Evolutionary conservation across 1,140 invertebrate species (phyloP).

Genomic region (Caerostris darwini): DNA sequence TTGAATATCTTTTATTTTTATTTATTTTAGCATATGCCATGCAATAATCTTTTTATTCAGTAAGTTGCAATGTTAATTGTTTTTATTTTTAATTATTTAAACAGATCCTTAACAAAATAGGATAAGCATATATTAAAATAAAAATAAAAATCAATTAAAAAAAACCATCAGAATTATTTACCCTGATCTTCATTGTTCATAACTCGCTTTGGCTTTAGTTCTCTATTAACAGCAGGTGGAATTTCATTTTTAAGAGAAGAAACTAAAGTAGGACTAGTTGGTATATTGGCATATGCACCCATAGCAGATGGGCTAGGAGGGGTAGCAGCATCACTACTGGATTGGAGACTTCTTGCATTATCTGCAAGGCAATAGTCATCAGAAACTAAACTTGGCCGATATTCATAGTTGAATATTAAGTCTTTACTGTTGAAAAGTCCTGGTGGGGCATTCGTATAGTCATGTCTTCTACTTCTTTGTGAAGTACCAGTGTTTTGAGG

Average conservation of each 20-base stretch:
- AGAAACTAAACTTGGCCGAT: constrained; percentile 70
- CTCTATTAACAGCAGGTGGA: constrained; percentile 89
- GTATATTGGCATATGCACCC: constrained; percentile 78
- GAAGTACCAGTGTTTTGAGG: constrained; percentile 34
- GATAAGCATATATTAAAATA: too few relatives aligned
- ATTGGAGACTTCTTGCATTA: constrained; percentile 57
- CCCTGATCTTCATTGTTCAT: constrained; percentile 62
- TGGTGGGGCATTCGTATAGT: constrained; percentile 88
- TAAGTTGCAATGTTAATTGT: too few relatives aligned
- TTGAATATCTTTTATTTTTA: too few relatives aligned
- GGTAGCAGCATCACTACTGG: constrained; percentile 75
- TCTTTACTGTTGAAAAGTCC: constrained; percentile 77
- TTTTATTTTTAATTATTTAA: too few relatives aligned
- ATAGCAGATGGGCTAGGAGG: constrained; percentile 71
- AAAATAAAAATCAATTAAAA: too few relatives aligned
- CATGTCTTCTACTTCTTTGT: constrained; percentile 83
- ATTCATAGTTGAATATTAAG: constrained; percentile 79
- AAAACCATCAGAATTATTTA: neutral
- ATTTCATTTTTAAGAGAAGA: constrained; percentile 83
- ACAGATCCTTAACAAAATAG: too few relatives aligned
- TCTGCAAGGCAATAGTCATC: constrained; percentile 77
- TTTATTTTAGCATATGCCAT: too few relatives aligned
- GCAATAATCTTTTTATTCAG: too few relatives aligned
- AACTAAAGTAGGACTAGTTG: constrained; percentile 77
- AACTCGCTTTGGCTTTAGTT: constrained; percentile 87